These are phyloP conservation scores for Toxostoma redivivum DNA, from an alignment of 2,113 vertebrate genomes.

Conservation along the genomic window DNA sequence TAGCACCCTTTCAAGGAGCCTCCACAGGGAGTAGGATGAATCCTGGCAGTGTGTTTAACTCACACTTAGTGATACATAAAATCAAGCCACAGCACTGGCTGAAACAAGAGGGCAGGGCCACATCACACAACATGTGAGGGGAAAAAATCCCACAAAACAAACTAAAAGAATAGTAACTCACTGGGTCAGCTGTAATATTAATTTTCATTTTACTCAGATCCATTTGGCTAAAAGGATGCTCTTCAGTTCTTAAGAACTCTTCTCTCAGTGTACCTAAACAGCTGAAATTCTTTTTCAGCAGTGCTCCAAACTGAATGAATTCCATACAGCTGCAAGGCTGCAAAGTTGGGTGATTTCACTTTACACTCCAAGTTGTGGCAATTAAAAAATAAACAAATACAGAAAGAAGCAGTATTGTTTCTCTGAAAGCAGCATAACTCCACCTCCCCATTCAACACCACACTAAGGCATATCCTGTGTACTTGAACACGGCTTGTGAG, in stretches of 20 bases:
- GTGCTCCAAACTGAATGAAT: background rate
- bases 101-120: background rate
- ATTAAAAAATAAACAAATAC: background rate
- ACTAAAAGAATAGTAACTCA: background rate
- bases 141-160: background rate
- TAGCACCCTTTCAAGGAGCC: background rate
- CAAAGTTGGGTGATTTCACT: background rate
- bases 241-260: background rate
- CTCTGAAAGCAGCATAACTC: background rate
- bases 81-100: background rate
- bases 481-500: background rate
- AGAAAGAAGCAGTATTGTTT: background rate
- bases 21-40: background rate
- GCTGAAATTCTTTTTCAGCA: background rate
- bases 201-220: background rate
- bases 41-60: background rate
- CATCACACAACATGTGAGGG: fast-evolving
- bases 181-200: background rate
- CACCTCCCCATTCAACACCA: background rate
- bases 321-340: background rate
- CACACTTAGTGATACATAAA: background rate
- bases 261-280: background rate
- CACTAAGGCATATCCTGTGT: background rate
- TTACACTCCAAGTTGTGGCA: background rate
- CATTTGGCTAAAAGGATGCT: background rate